phyloP scores from a whole-genome alignment of 2,888 invertebrate species.

The Imbricaverruca yamaguchii region DNA sequence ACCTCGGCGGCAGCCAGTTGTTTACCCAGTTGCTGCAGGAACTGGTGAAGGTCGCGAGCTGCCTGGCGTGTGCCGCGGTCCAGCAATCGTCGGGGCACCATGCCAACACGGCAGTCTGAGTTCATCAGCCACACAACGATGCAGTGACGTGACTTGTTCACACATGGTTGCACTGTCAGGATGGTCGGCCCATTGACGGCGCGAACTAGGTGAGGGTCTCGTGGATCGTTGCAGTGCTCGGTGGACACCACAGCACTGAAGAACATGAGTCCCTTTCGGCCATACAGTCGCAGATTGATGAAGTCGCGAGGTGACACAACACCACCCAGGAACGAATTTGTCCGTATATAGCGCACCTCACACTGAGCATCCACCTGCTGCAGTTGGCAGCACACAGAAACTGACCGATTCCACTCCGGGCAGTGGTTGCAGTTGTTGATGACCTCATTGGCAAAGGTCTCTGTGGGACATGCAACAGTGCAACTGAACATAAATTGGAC shows the following conservation, averaged over 20 bases:
- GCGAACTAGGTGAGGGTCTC: neutral
- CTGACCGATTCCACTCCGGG: neutral
- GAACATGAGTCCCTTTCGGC: constrained; percentile 20
- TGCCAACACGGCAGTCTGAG: constrained; percentile 8
- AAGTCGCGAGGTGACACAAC: constrained; percentile 10
- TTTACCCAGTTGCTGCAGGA: neutral
- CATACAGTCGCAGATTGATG: constrained; percentile 1
- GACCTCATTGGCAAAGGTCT: neutral
- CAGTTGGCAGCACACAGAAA: neutral
- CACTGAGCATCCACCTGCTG: constrained; percentile 12
- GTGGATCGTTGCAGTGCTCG: neutral
- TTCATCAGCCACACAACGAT: constrained; percentile 16
- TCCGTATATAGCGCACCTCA: constrained; percentile 12
- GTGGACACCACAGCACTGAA: neutral
- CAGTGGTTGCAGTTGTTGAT: constrained; percentile 19
- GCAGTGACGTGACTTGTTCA: constrained; percentile 1
- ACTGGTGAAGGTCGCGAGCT: neutral
- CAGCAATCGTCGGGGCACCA: neutral
- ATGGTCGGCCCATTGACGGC: constrained; percentile 7
- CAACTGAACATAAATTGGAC: constrained; percentile 7
- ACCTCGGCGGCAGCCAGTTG: neutral
- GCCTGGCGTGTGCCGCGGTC: constrained; percentile 14
- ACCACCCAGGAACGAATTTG: constrained; percentile 7
- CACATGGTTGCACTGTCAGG: constrained; percentile 2
- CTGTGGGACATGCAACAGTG: neutral